These are phyloP conservation scores for Galerucella pusilla DNA, from an alignment of 2,888 invertebrate species.

Conservation along the genomic window DNA sequence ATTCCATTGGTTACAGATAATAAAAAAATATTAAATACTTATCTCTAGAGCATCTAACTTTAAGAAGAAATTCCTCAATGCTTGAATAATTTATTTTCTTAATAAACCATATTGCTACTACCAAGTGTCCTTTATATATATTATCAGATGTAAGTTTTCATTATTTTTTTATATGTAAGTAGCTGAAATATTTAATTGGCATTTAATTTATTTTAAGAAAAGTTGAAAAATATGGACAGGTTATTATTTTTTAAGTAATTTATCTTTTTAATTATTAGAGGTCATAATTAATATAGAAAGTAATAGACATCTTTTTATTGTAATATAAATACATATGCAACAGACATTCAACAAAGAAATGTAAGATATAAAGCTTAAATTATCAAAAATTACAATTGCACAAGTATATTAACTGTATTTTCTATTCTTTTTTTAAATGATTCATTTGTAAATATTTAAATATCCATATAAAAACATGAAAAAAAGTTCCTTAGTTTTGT, in stretches of 20 bases:
- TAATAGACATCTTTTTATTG: background rate
- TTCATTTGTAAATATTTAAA: too few relatives aligned
- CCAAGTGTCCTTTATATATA: constrained; percentile 39
- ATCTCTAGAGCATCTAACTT: constrained; percentile 42
- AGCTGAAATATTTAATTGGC: background rate
- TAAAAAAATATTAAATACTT: constrained; percentile 49
- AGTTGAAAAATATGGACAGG: background rate
- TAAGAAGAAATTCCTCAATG: constrained; percentile 36
- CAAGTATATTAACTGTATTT: background rate
- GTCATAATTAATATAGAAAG: constrained; percentile 3
- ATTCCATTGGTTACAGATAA: constrained; percentile 57
- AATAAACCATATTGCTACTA: constrained; percentile 43
- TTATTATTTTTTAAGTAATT: background rate
- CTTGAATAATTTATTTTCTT: constrained; percentile 31
- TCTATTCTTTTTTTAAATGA: background rate
- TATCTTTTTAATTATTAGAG: background rate
- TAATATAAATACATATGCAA: too few relatives aligned
- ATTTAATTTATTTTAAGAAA: background rate
- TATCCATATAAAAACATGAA: too few relatives aligned
- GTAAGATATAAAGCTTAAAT: background rate
- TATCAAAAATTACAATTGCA: background rate
- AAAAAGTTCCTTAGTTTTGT: too few relatives aligned
- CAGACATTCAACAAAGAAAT: background rate
- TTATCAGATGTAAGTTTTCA: constrained; percentile 30
- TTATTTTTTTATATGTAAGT: constrained; percentile 1